Evolutionary conservation across 2,888 invertebrate genomes (phyloP).

Genomic region (Diplolepis rosae): DNA sequence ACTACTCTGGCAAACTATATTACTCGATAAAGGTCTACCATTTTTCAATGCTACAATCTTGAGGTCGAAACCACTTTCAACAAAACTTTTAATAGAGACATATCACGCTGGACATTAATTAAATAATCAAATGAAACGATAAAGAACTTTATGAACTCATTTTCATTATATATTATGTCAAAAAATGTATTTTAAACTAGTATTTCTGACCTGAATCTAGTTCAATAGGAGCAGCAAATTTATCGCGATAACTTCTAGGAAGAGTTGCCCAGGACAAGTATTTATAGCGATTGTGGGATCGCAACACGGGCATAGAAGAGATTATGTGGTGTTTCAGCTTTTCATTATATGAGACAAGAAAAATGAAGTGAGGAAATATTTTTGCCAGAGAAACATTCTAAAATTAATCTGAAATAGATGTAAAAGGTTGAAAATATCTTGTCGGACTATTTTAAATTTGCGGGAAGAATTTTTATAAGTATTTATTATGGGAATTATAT

Average conservation of each 20-base stretch:
- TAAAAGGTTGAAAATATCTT: background rate
- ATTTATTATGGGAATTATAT: too few relatives aligned
- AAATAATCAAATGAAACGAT: too few relatives aligned
- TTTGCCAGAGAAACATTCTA: too few relatives aligned
- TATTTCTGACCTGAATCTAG: background rate
- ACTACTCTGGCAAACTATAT: constrained; percentile 12
- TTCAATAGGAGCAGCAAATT: constrained; percentile 7
- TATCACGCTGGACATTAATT: too few relatives aligned
- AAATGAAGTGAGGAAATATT: constrained; percentile 1
- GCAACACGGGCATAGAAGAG: constrained; percentile 4
- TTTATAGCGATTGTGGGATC: constrained; percentile 25
- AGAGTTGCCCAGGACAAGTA: constrained; percentile 20
- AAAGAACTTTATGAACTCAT: too few relatives aligned
- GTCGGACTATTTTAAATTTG: background rate
- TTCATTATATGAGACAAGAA: background rate
- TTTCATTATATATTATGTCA: background rate
- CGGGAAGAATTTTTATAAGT: background rate
- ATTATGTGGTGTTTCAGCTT: constrained; percentile 13
- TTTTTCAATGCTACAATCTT: background rate
- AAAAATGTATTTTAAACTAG: background rate
- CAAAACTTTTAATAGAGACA: background rate
- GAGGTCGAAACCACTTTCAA: background rate
- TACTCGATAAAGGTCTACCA: background rate
- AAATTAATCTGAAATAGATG: too few relatives aligned
- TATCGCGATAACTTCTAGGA: constrained; percentile 21